Evolutionary conservation across 1,140 invertebrate genomes (phyloP).

Genomic region (Drosophila pandora): DNA sequence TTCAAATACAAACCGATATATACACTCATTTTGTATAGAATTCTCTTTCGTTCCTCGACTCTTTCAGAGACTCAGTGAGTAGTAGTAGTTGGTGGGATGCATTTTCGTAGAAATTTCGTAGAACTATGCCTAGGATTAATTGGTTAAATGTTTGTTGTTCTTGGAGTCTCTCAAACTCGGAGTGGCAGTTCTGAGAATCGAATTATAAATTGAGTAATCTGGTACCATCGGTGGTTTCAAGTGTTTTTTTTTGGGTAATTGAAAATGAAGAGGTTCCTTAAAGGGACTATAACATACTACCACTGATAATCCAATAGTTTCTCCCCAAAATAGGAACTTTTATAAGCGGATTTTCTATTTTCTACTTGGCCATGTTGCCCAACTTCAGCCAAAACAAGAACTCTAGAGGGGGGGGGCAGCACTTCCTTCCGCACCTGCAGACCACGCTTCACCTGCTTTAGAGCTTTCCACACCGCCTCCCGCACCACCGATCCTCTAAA

Average conservation of each 20-base stretch:
- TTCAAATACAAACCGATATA: constrained; percentile 26
- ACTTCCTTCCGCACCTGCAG: constrained; percentile 44
- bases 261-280: background rate
- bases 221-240: constrained; percentile 34
- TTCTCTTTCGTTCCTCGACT: constrained; percentile 30
- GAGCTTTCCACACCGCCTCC: constrained; percentile 2
- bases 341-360: constrained; percentile 34
- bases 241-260: constrained; percentile 30
- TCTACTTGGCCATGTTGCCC: constrained; percentile 27
- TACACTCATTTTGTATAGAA: constrained; percentile 4
- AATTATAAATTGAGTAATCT: constrained; percentile 76
- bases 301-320: constrained; percentile 2
- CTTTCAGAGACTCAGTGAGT: constrained; percentile 14
- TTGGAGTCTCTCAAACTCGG: background rate
- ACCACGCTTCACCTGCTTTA: constrained; percentile 41
- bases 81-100: constrained; percentile 46
- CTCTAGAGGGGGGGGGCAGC: constrained; percentile 4
- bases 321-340: constrained; percentile 9
- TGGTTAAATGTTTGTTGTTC: constrained; percentile 66
- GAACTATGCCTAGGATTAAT: constrained; percentile 76
- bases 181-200: constrained; percentile 59
- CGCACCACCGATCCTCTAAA: background rate
- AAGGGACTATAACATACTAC: too few relatives aligned
- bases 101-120: constrained; percentile 70
- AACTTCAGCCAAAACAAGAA: constrained; percentile 39